Conservation (phyloP, 2,113 vertebrate species). For the Aegotheles bennettii region DNA sequence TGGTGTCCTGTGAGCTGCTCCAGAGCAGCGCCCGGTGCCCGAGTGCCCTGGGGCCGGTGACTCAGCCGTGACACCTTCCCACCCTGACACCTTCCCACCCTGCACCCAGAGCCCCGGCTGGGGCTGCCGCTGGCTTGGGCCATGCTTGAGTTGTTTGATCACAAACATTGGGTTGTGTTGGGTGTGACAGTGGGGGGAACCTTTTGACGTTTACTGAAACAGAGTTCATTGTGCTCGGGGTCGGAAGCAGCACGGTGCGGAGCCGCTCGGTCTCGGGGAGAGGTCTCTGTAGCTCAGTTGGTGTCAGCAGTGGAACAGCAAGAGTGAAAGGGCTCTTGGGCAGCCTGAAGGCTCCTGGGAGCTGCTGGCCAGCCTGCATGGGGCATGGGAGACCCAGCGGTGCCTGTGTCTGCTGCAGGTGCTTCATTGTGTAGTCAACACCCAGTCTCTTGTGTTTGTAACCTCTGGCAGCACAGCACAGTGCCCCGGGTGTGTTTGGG, state of each 20-base stretch:
- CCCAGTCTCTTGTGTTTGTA: neutral
- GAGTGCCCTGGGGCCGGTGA: neutral
- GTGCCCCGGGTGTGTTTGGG: rapidly evolving
- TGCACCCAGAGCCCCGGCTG: too few relatives aligned
- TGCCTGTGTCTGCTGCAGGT: neutral
- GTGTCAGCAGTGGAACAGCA: neutral
- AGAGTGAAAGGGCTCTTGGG: neutral
- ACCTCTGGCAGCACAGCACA: neutral
- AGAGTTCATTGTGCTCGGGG: neutral
- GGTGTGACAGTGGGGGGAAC: neutral
- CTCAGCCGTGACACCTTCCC: neutral
- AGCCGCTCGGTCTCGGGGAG: neutral
- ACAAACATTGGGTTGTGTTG: neutral
- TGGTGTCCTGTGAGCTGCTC: neutral
- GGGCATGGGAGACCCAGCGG: neutral
- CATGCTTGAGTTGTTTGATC: neutral
- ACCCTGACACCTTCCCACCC: too few relatives aligned
- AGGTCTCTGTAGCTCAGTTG: neutral
- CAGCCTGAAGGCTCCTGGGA: neutral
- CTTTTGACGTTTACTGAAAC: neutral
- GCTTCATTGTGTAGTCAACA: neutral
- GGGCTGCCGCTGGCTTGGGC: too few relatives aligned
- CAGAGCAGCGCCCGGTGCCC: neutral
- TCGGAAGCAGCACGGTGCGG: neutral
- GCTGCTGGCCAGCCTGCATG: neutral